Evolutionary conservation across 2,113 vertebrate genomes (phyloP).

Genomic region (Porphyrio hochstetteri): DNA sequence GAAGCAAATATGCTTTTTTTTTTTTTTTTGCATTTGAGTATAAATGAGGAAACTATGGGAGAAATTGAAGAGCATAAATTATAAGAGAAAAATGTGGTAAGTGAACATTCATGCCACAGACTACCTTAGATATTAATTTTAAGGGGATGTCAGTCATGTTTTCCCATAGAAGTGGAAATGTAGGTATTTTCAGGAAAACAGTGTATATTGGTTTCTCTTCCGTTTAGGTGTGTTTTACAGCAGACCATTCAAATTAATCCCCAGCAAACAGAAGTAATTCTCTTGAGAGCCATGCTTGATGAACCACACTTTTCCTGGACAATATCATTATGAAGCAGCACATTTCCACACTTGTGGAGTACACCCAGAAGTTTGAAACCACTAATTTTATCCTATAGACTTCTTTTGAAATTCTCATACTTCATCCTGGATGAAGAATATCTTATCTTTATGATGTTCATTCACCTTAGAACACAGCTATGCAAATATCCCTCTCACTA

Average conservation of each 20-base stretch:
- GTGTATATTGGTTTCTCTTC: not conserved
- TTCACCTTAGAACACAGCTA: not conserved
- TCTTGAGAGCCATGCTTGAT: not conserved
- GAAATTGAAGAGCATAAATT: not conserved
- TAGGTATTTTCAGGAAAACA: not conserved
- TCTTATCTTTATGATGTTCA: constrained; percentile 7
- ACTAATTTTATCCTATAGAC: constrained; percentile 13
- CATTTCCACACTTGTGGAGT: not conserved
- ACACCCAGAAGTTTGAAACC: constrained; percentile 24
- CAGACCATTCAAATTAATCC: not conserved
- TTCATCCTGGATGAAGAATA: constrained; percentile 15
- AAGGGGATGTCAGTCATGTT: not conserved
- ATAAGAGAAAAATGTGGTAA: not conserved
- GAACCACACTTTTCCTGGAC: not conserved
- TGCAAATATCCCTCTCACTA: not conserved
- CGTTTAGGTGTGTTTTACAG: not conserved
- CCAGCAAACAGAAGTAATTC: not conserved
- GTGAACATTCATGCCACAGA: not conserved
- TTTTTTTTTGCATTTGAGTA: not conserved
- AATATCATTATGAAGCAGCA: not conserved
- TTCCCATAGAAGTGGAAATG: not conserved
- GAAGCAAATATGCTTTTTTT: not conserved
- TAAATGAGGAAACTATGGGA: not conserved
- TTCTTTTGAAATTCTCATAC: constrained; percentile 33
- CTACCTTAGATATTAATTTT: not conserved